Evolutionary conservation across 2,113 vertebrate genomes (phyloP).

Genomic region (Mus pahari): DNA sequence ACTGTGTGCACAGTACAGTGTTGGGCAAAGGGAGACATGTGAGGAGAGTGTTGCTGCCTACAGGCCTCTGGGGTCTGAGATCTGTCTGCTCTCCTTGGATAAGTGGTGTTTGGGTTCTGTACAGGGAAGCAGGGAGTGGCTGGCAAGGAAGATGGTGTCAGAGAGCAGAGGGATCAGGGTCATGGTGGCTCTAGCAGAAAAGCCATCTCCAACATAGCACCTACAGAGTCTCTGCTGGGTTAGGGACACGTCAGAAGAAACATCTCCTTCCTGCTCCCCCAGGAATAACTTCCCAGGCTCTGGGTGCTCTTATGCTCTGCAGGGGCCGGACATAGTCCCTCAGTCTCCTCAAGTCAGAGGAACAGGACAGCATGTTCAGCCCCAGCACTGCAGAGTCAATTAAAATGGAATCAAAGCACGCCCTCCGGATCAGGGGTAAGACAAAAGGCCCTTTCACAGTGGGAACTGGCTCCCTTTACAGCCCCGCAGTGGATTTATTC

Average conservation of each 20-base stretch:
- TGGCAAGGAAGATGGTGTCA: background rate
- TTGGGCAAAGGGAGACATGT: background rate
- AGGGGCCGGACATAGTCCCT: too few species aligned
- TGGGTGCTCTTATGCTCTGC: background rate
- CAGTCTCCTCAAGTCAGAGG: background rate
- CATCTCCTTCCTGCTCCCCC: background rate
- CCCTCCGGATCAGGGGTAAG: conserved; percentile 53
- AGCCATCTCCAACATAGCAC: background rate
- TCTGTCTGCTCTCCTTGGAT: background rate
- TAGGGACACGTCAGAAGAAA: background rate
- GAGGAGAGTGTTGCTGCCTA: background rate
- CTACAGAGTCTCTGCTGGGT: background rate
- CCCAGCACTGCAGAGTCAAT: conserved; percentile 64
- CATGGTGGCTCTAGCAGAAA: background rate
- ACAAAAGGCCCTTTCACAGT: conserved; percentile 72
- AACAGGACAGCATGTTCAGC: background rate
- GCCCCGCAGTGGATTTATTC: background rate
- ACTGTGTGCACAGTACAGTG: too few species aligned
- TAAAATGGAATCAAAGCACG: conserved; percentile 80
- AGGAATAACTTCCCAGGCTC: background rate
- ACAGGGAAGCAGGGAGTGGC: background rate
- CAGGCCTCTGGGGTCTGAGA: background rate
- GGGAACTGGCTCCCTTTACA: background rate
- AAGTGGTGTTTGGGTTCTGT: background rate
- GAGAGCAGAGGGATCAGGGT: background rate